phyloP scores from a whole-genome alignment of 2,888 invertebrate species.

The Bugula neritina region DNA sequence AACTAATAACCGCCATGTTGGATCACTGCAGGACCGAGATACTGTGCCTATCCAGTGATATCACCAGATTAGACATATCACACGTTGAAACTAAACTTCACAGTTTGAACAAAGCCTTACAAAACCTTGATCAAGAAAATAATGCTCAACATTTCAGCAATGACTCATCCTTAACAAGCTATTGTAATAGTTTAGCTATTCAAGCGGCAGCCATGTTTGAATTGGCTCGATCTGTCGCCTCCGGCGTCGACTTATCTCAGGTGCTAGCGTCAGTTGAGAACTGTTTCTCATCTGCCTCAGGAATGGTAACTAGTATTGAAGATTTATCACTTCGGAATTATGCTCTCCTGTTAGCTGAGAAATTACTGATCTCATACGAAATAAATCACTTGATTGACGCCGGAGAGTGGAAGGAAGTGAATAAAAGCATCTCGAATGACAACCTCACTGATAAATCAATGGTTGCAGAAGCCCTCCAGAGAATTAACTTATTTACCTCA shows the following conservation, averaged over 20 bases:
- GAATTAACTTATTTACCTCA: neutral
- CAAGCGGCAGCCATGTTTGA: constrained; percentile 18
- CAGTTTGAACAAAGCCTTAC: neutral
- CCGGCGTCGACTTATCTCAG: constrained; percentile 1
- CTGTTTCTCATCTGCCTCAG: constrained; percentile 20
- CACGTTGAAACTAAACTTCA: constrained; percentile 8
- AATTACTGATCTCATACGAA: constrained; percentile 2
- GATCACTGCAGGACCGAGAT: constrained; percentile 18
- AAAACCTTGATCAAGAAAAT: neutral
- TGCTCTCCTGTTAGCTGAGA: constrained; percentile 20
- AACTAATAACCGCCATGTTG: neutral
- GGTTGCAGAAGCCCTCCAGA: neutral
- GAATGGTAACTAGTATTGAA: constrained; percentile 25
- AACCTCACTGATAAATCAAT: neutral
- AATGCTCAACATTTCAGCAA: neutral
- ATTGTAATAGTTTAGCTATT: constrained; percentile 17
- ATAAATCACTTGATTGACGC: neutral
- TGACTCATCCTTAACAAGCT: neutral
- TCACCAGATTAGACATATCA: constrained; percentile 16
- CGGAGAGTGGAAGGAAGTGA: neutral
- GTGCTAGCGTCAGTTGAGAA: neutral
- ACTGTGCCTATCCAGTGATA: constrained; percentile 10
- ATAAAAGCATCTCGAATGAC: neutral
- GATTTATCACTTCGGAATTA: constrained; percentile 23
- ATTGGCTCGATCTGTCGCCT: neutral